phyloP scores from a whole-genome alignment of 2,888 invertebrate species.

The Nemoura dubitans region DNA sequence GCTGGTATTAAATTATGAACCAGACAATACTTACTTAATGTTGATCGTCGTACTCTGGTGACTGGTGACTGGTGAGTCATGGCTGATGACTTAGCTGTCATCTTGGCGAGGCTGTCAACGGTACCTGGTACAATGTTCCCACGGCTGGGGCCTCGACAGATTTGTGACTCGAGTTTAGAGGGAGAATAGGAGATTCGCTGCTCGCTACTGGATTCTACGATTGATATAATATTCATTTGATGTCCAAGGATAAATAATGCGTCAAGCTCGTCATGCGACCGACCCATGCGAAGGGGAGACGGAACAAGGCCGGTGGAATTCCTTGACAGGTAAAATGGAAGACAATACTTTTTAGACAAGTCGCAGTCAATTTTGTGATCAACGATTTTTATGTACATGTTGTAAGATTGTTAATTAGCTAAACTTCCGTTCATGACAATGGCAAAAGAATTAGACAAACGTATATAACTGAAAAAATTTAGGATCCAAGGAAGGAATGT shows the following conservation, averaged over 20 bases:
- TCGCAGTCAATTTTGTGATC: no score
- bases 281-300: not conserved
- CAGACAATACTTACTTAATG: slow-evolving; percentile 13
- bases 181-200: not conserved
- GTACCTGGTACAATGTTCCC: slow-evolving; percentile 24
- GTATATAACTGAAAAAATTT: no score
- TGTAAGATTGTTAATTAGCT: no score
- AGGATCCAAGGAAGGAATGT: no score
- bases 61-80: not conserved
- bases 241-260: not conserved
- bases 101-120: not conserved
- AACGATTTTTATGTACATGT: no score
- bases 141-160: not conserved
- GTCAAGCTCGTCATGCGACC: not conserved
- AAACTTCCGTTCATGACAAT: no score
- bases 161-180: not conserved
- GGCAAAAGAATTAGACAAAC: no score
- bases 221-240: not conserved
- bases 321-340: not conserved
- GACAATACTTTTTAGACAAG: not conserved
- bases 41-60: not conserved
- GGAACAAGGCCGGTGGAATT: not conserved
- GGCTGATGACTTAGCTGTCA: not conserved
- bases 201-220: not conserved
- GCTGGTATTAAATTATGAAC: slow-evolving; percentile 13